Percentiles rank a stretch among this genome's conserved stretches.
These are phyloP conservation scores for Rhogogaster chlorosoma DNA, from an alignment of 2,888 invertebrate genomes.

Conservation along the genomic window DNA sequence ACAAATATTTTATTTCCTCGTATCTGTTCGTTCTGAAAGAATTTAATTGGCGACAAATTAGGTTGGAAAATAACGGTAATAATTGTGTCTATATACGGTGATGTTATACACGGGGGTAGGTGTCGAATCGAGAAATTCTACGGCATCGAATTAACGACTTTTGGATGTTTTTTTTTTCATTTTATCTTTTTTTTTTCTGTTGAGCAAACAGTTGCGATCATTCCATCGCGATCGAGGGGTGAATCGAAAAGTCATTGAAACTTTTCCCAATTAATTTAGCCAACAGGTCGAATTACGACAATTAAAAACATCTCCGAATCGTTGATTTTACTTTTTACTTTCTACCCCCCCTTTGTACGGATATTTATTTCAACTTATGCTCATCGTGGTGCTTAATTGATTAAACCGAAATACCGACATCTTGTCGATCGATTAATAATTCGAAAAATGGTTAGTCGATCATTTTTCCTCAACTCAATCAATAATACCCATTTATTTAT, in stretches of 20 bases:
- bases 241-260: conserved; percentile 33
- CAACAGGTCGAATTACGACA: not conserved
- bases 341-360: not conserved
- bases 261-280: conserved; percentile 9
- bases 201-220: not conserved
- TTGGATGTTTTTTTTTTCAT: not conserved
- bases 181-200: not conserved
- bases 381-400: not conserved
- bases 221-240: not conserved
- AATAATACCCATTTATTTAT: not conserved
- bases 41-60: not conserved
- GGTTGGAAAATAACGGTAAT: not conserved
- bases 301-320: not conserved
- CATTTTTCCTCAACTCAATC: not conserved
- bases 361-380: conserved; percentile 5
- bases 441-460: not conserved
- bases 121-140: conserved; percentile 31
- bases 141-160: not conserved
- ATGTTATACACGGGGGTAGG: not conserved
- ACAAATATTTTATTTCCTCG: not conserved
- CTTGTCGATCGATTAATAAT: not conserved
- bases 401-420: not conserved
- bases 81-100: not conserved
- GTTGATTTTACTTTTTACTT: not conserved
- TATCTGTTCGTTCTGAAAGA: not conserved